These are phyloP conservation scores for Takifugu flavidus DNA, from an alignment of 2,113 vertebrate genomes.

Conservation along the genomic window DNA sequence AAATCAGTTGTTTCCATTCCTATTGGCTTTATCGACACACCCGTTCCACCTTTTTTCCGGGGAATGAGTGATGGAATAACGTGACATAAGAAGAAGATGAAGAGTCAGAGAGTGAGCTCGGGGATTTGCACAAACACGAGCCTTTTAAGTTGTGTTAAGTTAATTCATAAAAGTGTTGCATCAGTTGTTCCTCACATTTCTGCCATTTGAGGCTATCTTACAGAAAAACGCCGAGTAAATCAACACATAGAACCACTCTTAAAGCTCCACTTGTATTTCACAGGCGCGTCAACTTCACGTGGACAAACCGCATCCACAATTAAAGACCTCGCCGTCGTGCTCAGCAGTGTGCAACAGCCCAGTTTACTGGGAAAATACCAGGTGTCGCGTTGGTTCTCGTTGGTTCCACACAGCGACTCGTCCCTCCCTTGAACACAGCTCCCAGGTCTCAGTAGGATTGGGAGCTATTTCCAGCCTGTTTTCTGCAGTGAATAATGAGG, in stretches of 20 bases:
- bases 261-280: too few relatives aligned
- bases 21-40: not conserved
- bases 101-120: too few relatives aligned
- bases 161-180: too few relatives aligned
- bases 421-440: constrained; percentile 56
- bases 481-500: constrained; percentile 76
- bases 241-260: too few relatives aligned
- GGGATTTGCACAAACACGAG: too few relatives aligned
- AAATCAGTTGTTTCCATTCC: constrained; percentile 12
- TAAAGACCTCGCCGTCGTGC: constrained; percentile 49
- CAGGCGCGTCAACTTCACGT: not conserved
- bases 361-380: constrained; percentile 65
- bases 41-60: not conserved
- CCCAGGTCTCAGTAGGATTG: constrained; percentile 67
- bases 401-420: constrained; percentile 68
- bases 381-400: constrained; percentile 74
- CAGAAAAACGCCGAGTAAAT: too few relatives aligned
- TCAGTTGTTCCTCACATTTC: too few relatives aligned
- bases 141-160: too few relatives aligned
- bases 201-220: too few relatives aligned
- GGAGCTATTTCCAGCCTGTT: constrained; percentile 67
- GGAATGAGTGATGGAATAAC: not conserved
- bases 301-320: constrained; percentile 43
- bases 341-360: constrained; percentile 64
- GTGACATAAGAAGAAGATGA: too few relatives aligned